phyloP scores from a whole-genome alignment of 2,888 invertebrate genomes.

The Phortica okadai region DNA sequence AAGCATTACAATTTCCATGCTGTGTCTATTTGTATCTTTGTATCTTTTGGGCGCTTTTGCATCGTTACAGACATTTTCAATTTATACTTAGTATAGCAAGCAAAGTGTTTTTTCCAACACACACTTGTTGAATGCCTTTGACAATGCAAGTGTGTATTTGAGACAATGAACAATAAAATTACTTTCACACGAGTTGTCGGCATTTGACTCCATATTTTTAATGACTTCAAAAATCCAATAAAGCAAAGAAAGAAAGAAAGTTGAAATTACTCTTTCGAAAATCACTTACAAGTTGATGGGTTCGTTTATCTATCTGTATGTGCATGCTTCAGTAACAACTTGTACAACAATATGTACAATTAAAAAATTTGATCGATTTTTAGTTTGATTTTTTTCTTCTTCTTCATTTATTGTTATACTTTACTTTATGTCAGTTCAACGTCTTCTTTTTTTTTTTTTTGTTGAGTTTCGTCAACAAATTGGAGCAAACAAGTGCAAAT shows the following conservation, averaged over 20 bases:
- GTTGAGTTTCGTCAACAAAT: neutral
- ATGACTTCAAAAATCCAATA: neutral
- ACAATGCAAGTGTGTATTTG: neutral
- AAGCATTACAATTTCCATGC: neutral
- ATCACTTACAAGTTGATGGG: neutral
- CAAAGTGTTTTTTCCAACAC: no score
- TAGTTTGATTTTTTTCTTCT: neutral
- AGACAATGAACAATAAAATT: neutral
- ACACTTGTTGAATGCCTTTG: neutral
- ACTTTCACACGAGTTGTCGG: slow-evolving; percentile 16
- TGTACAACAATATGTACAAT: no score
- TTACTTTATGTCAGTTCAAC: neutral
- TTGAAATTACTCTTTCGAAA: slow-evolving; percentile 1
- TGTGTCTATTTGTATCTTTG: neutral
- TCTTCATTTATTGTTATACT: neutral
- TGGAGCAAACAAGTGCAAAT: neutral
- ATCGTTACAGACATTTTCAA: neutral
- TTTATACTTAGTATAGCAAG: no score
- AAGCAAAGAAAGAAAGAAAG: neutral
- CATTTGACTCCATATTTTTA: neutral
- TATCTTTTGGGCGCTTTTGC: neutral
- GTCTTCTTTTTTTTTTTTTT: neutral
- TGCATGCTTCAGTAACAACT: neutral
- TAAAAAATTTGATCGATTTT: neutral
- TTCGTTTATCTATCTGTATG: neutral